Percentiles rank a stretch among this genome's conserved stretches.
These are phyloP conservation scores for Microchrysa polita DNA, from an alignment of 2,888 invertebrate species.

Conservation along the genomic window DNA sequence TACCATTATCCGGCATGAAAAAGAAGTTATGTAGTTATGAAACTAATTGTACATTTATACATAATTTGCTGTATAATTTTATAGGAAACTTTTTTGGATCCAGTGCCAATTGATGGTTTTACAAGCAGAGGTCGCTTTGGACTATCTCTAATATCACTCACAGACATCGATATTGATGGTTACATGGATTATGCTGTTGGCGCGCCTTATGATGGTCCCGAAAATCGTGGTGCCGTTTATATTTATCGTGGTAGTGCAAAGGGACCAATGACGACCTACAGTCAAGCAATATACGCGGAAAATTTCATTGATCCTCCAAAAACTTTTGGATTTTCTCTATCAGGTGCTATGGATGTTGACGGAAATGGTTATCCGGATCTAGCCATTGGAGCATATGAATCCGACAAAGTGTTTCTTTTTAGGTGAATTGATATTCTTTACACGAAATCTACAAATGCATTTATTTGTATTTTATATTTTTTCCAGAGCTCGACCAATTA, in stretches of 20 bases:
- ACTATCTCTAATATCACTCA: slow-evolving; percentile 82
- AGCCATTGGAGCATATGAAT: slow-evolving; percentile 91
- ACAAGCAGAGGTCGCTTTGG: slow-evolving; percentile 90
- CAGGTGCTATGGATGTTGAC: slow-evolving; percentile 93
- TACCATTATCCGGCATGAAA: no score
- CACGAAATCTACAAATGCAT: not conserved
- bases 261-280: slow-evolving; percentile 80
- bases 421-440: slow-evolving; percentile 65
- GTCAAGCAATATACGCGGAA: slow-evolving; percentile 82
- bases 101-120: slow-evolving; percentile 79
- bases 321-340: slow-evolving; percentile 93
- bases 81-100: slow-evolving; percentile 66
- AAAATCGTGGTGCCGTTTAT: slow-evolving; percentile 85
- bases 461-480: slow-evolving; percentile 7
- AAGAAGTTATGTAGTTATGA: no score
- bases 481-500: slow-evolving; percentile 83
- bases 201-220: slow-evolving; percentile 80
- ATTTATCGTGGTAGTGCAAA: slow-evolving; percentile 87
- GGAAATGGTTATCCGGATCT: slow-evolving; percentile 93
- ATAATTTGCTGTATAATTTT: not conserved
- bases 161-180: slow-evolving; percentile 94
- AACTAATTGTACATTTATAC: no score
- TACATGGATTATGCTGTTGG: slow-evolving; percentile 94
- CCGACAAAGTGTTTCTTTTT: slow-evolving; percentile 83
- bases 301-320: slow-evolving; percentile 70